Conservation (phyloP, 2,888 invertebrate species). For the Proisotoma minuta region DNA sequence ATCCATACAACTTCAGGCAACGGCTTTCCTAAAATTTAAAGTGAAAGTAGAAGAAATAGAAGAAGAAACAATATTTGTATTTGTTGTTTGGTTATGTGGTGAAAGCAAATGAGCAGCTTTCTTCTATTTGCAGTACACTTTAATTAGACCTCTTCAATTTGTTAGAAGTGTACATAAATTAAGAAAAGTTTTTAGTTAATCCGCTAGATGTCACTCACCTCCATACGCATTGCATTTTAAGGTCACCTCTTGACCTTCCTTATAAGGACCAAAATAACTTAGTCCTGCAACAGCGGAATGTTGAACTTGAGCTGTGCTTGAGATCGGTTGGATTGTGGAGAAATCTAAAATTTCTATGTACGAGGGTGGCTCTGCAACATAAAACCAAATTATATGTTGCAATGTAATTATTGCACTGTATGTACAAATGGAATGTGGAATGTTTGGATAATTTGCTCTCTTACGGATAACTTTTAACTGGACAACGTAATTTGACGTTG, state of each 20-base stretch:
- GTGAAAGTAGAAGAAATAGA: slow-evolving; percentile 14
- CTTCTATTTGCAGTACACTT: no score
- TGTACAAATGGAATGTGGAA: neutral
- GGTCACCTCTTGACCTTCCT: slow-evolving; percentile 49
- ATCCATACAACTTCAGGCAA: slow-evolving; percentile 79
- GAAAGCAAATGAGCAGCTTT: no score
- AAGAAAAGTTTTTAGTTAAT: no score
- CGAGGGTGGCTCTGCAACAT: slow-evolving; percentile 42
- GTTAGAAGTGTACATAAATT: no score
- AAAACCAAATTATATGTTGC: neutral
- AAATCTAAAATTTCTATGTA: slow-evolving; percentile 45
- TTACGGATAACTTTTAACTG: slow-evolving; percentile 83
- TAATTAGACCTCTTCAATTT: no score
- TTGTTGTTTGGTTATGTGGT: no score
- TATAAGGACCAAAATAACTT: slow-evolving; percentile 49
- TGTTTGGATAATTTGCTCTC: slow-evolving; percentile 49
- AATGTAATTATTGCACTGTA: neutral
- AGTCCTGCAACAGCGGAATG: slow-evolving; percentile 37
- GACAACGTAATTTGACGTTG: slow-evolving; percentile 78
- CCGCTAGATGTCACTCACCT: no score
- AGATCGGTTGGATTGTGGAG: slow-evolving; percentile 43
- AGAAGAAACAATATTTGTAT: no score
- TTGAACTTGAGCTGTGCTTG: slow-evolving; percentile 45
- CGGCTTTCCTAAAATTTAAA: slow-evolving; percentile 64
- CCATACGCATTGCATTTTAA: slow-evolving; percentile 49